phyloP scores from a whole-genome alignment of 2,888 invertebrate species.

The Bugula neritina region DNA sequence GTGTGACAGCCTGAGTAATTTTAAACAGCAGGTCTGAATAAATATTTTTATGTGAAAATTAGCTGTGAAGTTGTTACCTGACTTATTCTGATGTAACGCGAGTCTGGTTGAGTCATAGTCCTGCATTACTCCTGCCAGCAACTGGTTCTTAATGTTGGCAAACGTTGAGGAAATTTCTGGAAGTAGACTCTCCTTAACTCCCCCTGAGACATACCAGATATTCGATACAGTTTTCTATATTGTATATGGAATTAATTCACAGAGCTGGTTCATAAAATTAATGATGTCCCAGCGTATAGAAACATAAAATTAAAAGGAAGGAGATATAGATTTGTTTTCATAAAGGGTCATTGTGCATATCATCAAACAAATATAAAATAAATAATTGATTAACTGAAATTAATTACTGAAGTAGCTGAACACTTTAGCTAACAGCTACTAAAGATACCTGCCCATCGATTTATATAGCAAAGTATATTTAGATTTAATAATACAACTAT shows the following conservation, averaged over 20 bases:
- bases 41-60: no score
- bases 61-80: constrained; percentile 9
- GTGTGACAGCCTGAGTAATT: no score
- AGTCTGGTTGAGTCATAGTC: constrained; percentile 12
- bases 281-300: no score
- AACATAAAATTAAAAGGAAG: no score
- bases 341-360: background rate
- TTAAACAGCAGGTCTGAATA: no score
- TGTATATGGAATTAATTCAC: no score
- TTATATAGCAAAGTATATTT: no score
- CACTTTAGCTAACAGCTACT: background rate
- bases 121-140: constrained; percentile 8
- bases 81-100: background rate
- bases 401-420: background rate
- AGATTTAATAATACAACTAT: no score
- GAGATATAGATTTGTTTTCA: no score
- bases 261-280: no score
- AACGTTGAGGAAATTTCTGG: constrained; percentile 11
- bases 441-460: background rate
- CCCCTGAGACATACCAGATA: background rate
- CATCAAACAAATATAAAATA: background rate
- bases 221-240: no score
- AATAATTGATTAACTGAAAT: background rate
- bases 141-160: constrained; percentile 15
- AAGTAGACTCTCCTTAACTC: constrained; percentile 9